Evolutionary conservation across 2,113 vertebrate species (phyloP), one percentile per base, ranked within the genome.

Genomic region (Crocuta crocuta): DNA sequence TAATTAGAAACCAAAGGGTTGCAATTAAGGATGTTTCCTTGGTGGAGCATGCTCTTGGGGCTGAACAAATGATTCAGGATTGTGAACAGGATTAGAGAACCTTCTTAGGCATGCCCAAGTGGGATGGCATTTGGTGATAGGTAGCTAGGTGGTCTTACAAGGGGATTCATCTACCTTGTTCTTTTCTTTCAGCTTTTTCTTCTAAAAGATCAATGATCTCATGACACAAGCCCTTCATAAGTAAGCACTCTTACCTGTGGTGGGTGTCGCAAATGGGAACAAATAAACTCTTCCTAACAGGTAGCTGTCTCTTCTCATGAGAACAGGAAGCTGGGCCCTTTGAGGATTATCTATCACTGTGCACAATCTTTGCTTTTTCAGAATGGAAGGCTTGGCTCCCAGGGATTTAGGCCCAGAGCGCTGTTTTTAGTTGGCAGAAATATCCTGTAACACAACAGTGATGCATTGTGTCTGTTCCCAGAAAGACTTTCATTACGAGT

Each of bases 381-480:
- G 78, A 71, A 91, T 81, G 86, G 33, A 79, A 94, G 76, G 33
- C 61, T 86, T 23, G 26, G 16, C 43, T 88, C 33, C 92, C n/a
- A 85, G 92, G 95, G 84, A 26, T n/a, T 76, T 0, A 19, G 79
- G 26, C 66, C 80, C 78, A 82, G 93, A 63, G 70, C 1, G 10
- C 6, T 23, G 1, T 55, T 95, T 98, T 97, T 97, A 97, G 97
- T 97, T 97, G 97, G 89, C 94, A 96, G 94, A 93, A 94, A 94
- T 85, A 63, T 86, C 71, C 71, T 76, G 50, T 79, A 89, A 89
- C 48, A 35, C 63, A 71, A 58, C 78, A 45, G 96, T 61, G 91
- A 71, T 89, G n/a, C 43, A 88, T 74, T 79, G 70, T 97, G 86
- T 83, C 95, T 97, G 45, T 93, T 95, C 53, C 65, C 96, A 97